Base-by-base conservation (phyloP, 2,888 invertebrate species). In the Euzetes globulus region DNA sequence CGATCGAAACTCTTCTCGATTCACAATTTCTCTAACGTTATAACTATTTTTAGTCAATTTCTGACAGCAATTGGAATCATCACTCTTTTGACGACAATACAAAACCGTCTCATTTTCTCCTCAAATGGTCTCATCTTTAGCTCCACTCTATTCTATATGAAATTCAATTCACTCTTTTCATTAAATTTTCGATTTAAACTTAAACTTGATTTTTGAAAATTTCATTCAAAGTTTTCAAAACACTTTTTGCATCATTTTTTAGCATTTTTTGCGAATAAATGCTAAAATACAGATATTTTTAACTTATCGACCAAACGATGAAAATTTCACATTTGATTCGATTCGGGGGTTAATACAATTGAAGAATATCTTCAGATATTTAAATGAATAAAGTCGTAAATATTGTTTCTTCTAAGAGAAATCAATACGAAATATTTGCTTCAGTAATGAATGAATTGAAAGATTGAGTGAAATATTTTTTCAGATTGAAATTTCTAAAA, bases 31-130 rank as follows among this genome's bases (percentile, higher is more conserved):
- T 27, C 63, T 63, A 9, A 13, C 29, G 33, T 63, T 63, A 63
- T 63, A 63, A 29, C 33, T 29, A 63, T 63, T 63, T 63, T 63
- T 33, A 63, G 63, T 15, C 63, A 33, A 63, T 63, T 63, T 63
- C 27, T 63, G 63, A 63, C 63, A 63, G 15, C 63, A 27, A 63
- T 63, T n/a, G 25, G 33, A 63, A 63, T 15, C n/a, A 63, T 63
- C 63, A 63, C 19, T 63, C 33, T 63, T 63, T 15, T 33, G 63
- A 63, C 13, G 63, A 63, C 63, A 63, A 19, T 15, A 15, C 27
- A 63, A 33, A 63, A 63, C 29, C 63, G 33, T 63, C 29, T 63
- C 63, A 50, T 50, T 50, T 50, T 50, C 50, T 50, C 50, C 50
- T 50, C 50, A 50, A 50, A 50, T 19, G 17, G n/a, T 17, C n/a